phyloP scores from a whole-genome alignment of 2,888 invertebrate genomes.

The Drosophila kanekoi region DNA sequence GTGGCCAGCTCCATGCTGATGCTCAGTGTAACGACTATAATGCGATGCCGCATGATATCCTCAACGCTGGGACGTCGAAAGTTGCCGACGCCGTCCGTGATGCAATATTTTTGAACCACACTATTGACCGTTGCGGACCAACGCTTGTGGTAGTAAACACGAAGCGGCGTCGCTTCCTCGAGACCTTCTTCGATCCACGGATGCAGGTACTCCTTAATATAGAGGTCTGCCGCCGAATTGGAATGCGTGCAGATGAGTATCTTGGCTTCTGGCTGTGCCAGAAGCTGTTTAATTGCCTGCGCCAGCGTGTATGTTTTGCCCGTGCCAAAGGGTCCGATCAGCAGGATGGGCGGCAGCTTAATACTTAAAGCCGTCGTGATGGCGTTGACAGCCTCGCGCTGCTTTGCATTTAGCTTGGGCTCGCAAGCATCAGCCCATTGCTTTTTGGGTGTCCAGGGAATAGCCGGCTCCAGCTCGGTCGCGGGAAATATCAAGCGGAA shows the following conservation, averaged over 20 bases:
- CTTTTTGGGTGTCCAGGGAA: conserved; percentile 89
- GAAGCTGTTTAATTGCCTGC: conserved; percentile 89
- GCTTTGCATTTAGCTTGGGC: conserved; percentile 90
- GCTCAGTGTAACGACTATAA: conserved; percentile 92
- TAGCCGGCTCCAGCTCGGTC: conserved; percentile 87
- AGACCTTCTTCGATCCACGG: conserved; percentile 90
- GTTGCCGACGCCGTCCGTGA: conserved; percentile 88
- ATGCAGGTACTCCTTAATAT: conserved; percentile 93
- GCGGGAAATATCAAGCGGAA: conserved; percentile 91
- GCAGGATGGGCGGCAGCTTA: conserved; percentile 89
- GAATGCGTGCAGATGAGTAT: conserved; percentile 94
- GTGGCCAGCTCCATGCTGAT: conserved; percentile 91
- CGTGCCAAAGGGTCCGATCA: conserved; percentile 94
- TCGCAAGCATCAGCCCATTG: conserved; percentile 89
- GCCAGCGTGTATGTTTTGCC: conserved; percentile 94
- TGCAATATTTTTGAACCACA: conserved; percentile 90
- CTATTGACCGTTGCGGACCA: conserved; percentile 92
- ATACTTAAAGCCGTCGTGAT: conserved; percentile 89
- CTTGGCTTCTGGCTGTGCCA: conserved; percentile 88
- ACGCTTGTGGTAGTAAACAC: conserved; percentile 92
- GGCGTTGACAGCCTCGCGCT: conserved; percentile 91
- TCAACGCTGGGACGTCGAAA: conserved; percentile 90
- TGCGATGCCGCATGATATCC: conserved; percentile 89
- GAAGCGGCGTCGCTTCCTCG: conserved; percentile 89
- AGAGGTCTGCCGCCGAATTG: conserved; percentile 94